These are phyloP conservation scores for Oligia fasciuncula DNA, from an alignment of 2,888 invertebrate genomes.

Conservation along the genomic window DNA sequence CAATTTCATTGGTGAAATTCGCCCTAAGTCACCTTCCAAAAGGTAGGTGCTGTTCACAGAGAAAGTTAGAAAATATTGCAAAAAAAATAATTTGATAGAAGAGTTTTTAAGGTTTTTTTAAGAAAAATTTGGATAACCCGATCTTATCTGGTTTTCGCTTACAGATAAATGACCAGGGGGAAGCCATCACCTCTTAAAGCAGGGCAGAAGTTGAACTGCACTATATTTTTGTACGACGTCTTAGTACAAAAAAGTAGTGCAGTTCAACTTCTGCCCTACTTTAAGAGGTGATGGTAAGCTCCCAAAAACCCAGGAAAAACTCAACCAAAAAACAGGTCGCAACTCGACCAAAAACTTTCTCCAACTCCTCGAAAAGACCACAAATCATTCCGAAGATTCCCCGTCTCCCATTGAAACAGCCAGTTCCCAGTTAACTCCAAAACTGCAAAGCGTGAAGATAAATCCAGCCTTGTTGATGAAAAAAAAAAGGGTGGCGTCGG, in stretches of 20 bases:
- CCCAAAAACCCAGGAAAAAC: neutral
- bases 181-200: too few relatives aligned
- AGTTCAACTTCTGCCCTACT: too few relatives aligned
- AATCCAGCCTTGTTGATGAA: constrained; percentile 51
- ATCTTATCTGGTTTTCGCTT: neutral
- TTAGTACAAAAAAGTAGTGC: too few relatives aligned
- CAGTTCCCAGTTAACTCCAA: constrained; percentile 38
- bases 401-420: constrained; percentile 20
- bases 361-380: neutral
- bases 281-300: too few relatives aligned
- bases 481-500: constrained; percentile 53
- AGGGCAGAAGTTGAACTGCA: too few relatives aligned
- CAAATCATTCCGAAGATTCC: constrained; percentile 41
- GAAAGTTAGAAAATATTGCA: neutral
- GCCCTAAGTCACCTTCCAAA: neutral
- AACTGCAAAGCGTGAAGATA: constrained; percentile 65
- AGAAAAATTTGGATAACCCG: neutral
- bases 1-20: too few relatives aligned
- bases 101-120: neutral
- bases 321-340: neutral
- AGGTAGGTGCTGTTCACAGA: too few relatives aligned
- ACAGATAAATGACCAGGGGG: neutral
- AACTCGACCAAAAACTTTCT: neutral
- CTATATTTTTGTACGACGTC: too few relatives aligned
- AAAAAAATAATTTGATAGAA: neutral